phyloP scores from a whole-genome alignment of 1,140 invertebrate genomes.

The Sitobion miscanthi region DNA sequence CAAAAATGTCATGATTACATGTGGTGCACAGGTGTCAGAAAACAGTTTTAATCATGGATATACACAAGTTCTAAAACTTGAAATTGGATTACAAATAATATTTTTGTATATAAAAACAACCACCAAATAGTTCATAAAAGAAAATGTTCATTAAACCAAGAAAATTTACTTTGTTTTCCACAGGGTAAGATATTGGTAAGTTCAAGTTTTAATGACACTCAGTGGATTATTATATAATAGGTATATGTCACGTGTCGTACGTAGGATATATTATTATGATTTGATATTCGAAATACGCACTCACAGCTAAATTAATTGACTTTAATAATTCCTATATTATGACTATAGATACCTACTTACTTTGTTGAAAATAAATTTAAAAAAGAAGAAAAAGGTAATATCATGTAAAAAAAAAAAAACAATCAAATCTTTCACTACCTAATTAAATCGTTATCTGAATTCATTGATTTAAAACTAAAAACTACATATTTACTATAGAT shows the following conservation, averaged over 20 bases:
- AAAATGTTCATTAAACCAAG: neutral
- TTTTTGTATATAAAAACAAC: neutral
- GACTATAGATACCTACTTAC: no score
- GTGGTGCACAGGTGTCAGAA: conserved; percentile 12
- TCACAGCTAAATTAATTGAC: no score
- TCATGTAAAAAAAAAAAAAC: no score
- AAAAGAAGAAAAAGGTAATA: no score
- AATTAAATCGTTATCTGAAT: no score
- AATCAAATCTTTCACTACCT: no score
- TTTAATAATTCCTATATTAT: no score
- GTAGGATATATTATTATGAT: no score
- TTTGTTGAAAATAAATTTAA: no score
- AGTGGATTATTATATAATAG: neutral
- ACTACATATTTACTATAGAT: no score
- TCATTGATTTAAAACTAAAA: no score
- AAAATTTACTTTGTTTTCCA: neutral
- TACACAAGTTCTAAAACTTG: neutral
- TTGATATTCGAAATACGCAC: no score
- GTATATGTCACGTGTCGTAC: neutral
- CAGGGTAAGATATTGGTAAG: neutral
- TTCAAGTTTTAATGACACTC: neutral
- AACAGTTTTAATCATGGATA: conserved; percentile 19
- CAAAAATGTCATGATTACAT: conserved; percentile 29
- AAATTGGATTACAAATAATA: conserved; percentile 23
- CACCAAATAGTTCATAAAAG: neutral